Base-by-base conservation (phyloP, 2,888 invertebrate genomes). In the Icerya purchasi region DNA sequence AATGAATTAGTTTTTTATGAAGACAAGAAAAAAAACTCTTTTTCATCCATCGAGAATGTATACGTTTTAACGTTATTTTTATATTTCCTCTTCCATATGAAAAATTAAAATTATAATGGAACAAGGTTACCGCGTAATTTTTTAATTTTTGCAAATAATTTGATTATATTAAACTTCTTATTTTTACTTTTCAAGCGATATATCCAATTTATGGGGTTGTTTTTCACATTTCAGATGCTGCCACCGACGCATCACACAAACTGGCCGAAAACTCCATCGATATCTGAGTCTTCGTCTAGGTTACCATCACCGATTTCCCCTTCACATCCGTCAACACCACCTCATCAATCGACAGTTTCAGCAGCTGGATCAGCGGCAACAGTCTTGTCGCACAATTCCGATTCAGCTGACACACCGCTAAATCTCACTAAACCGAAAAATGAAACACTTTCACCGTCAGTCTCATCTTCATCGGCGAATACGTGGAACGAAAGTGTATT, bases 401-500 rank as follows among this genome's bases (percentile, higher is more conserved):
- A 36, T 14, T n/a, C n/a, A n/a, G 14, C 14, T 5, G 90, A 90
- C 70, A 80, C 86, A 1, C 92, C 92, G 1, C 76, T 93, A 53
- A 92, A 92, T 73, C 78, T 92, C 58, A 84, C 84, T 68, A 92
- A 91, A 73, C 91, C 91, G 61, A 84, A 89, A 54, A 54, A 61
- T 24, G 62, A 62, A 20, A 54, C 61, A 19, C 57, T 53, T 19
- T 61, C 63, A 25, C 69, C 68, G 55, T 50, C 62, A 22, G 14
- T 56, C 52, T 52, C 56, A 55, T 1, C 51, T 54, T 50, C 56
- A 61, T 24, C 52, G 22, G 50, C 60, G 69, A 69, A 63, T n/a
- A 36, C 56, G 8, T 60, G 60, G 60, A 60, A 60, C 49, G 60
- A 60, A 5, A 51, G 18, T 20, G 22, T 56, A 8, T n/a, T 58